Evolutionary conservation across 2,888 invertebrate genomes (phyloP).

Genomic region (Eutolmus rufibarbis): DNA sequence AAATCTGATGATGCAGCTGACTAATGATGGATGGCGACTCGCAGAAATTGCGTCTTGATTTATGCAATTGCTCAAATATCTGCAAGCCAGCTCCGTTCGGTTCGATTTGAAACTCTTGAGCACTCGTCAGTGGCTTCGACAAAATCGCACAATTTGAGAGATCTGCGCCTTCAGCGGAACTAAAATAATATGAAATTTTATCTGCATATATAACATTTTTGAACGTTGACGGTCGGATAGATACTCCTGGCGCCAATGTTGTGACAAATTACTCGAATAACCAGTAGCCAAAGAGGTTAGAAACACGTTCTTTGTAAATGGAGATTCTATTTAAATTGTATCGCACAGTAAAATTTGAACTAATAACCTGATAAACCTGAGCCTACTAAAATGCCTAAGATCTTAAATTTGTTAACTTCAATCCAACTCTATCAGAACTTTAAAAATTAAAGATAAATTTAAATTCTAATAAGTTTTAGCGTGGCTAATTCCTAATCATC

Average conservation of each 20-base stretch:
- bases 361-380: too few relatives aligned
- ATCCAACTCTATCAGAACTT: too few relatives aligned
- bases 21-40: constrained; percentile 15
- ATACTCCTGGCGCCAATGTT: neutral
- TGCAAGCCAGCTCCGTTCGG: neutral
- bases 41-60: constrained; percentile 12
- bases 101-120: neutral
- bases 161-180: neutral
- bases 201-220: neutral
- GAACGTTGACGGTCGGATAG: neutral
- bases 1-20: constrained; percentile 24
- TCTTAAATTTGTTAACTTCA: too few relatives aligned
- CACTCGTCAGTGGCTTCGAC: neutral
- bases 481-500: too few relatives aligned
- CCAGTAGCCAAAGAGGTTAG: too few relatives aligned
- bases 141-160: neutral
- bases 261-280: neutral
- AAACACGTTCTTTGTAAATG: too few relatives aligned
- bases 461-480: too few relatives aligned
- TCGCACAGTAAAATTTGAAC: too few relatives aligned
- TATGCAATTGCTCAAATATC: constrained; percentile 22
- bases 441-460: too few relatives aligned
- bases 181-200: neutral
- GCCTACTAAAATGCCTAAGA: too few relatives aligned
- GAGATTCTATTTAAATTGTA: too few relatives aligned